Base-by-base conservation (phyloP, 2,888 invertebrate genomes). In the Stenichneumon culpator region DNA sequence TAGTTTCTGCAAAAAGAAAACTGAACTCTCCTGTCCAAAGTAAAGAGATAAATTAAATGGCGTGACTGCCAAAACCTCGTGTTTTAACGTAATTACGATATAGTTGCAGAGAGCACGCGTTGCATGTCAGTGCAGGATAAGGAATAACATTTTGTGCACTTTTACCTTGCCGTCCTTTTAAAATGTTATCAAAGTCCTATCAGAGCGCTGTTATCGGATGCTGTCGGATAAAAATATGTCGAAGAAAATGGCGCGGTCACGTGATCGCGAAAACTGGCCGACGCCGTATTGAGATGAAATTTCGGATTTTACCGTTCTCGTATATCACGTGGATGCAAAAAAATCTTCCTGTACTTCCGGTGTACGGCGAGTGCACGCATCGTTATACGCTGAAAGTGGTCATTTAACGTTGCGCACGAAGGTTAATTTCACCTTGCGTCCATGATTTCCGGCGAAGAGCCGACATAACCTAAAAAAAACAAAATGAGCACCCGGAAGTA, bases 361-460 rank as follows among this genome's bases (percentile, higher is more conserved):
- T 63, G 16, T 32, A n/a, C 32, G 16, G 22, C 16, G 60, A 28
- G 63, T 32, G 32, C 32, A 63, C 63, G 63, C 63, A 63, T 32
- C 32, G 63, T 28, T 28, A 32, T 63, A 63, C 32, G 7, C 16
- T 14, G 16, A 57, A 74, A 68, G 68, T 44, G 39, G 47, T 28
- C 72, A 44, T 60, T 32, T 74, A 44, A 68, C 79, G 67, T 77
- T 63, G 69, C 73, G 79, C 81, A 82, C 79, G 69, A 73, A 84
- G 77, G 68, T 73, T 80, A 77, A 86, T 86, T 86, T 86, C 77
- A 65, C 70, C 70, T 60, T 68, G 72, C 70, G 73, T 50, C 74
- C 82, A 77, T 65, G 28, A 2, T 32, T 16, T 63, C 63, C 70
- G 79, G 63, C 32, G 50, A 50, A 63, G 36, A 79, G 69, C 16